These are phyloP conservation scores for Eciton burchellii DNA, from an alignment of 1,140 invertebrate genomes.

Conservation along the genomic window DNA sequence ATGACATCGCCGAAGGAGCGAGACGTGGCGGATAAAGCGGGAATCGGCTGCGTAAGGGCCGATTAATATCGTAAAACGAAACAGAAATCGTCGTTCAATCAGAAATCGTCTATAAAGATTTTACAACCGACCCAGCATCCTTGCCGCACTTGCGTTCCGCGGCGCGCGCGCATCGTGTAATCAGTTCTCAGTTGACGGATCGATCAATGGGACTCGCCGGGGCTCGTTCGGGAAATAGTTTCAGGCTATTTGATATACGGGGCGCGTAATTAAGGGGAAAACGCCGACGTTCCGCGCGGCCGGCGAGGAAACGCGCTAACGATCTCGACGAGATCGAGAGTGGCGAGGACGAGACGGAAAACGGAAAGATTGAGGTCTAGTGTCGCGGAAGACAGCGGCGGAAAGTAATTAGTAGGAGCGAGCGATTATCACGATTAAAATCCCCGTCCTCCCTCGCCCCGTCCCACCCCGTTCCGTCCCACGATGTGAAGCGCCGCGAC, in stretches of 20 bases:
- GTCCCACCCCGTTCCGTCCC: no score
- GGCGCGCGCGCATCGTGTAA: constrained; percentile 25
- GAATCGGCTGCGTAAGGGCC: neutral
- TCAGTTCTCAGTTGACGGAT: neutral
- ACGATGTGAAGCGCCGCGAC: no score
- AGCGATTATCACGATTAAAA: constrained; percentile 65
- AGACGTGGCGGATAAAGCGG: constrained; percentile 33
- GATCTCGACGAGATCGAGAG: constrained; percentile 5
- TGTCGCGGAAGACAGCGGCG: constrained; percentile 34
- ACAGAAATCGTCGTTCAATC: no score
- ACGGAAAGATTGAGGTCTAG: constrained; percentile 37
- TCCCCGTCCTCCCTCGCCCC: constrained; percentile 1
- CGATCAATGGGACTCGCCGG: constrained; percentile 25
- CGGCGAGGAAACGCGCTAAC: constrained; percentile 17
- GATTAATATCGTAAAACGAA: constrained; percentile 60
- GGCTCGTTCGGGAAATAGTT: constrained; percentile 1
- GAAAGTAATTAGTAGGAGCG: constrained; percentile 61
- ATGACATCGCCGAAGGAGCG: constrained; percentile 13
- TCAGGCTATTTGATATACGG: constrained; percentile 22
- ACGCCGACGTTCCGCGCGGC: neutral
- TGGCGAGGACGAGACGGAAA: neutral
- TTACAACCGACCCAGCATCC: constrained; percentile 37
- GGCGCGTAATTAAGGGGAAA: neutral
- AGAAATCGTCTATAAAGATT: constrained; percentile 58
- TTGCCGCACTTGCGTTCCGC: neutral